Evolutionary conservation across 2,113 vertebrate genomes (phyloP), one percentile per base, ranked within the genome.

Genomic region (Caloenas nicobarica): DNA sequence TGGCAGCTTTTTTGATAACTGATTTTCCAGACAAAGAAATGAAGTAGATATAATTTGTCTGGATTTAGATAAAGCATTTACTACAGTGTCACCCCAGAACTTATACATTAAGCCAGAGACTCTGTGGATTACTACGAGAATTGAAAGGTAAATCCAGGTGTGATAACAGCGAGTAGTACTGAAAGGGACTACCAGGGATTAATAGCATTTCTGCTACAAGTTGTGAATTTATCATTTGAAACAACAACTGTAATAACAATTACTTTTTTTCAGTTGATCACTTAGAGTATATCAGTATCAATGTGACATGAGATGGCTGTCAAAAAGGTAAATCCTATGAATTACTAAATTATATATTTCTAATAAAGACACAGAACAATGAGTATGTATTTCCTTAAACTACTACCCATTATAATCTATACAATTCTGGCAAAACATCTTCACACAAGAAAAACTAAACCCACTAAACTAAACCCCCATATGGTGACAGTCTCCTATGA

Each of bases 11-110:
- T 96, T 96, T 81, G 78, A 77, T 81, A 89, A 89, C 53, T 84
- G 86, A 89, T 85, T 91, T 95, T 78, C 50, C 77, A 92, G 88
- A 91, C 56, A 91, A 91, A 91, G 84, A 95, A 96, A 91, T 81
- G 38, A 95, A 92, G 83, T 87, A 87, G 57, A 56, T 87, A 84
- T 76, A 86, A 91, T 91, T 93, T 57, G 33, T 92, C 93, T 79
- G 61, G 72, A 48, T 95, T 95, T 95, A 93, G 69, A 85, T 69
- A 84, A 81, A 95, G 53, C 13, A n/a, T 92, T 76, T 92, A 56
- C 65, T 74, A 48, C 40, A 81, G 58, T 46, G 79, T 46, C 80
- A 84, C 51, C 70, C 79, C 0, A 3, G 68, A 92, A 86, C 5
- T 93, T 83, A 56, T 36, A 62, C 58, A 62, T 73, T 88, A 81